Evolutionary conservation across 1,140 invertebrate species (phyloP).

Genomic region (Cydia splendana): DNA sequence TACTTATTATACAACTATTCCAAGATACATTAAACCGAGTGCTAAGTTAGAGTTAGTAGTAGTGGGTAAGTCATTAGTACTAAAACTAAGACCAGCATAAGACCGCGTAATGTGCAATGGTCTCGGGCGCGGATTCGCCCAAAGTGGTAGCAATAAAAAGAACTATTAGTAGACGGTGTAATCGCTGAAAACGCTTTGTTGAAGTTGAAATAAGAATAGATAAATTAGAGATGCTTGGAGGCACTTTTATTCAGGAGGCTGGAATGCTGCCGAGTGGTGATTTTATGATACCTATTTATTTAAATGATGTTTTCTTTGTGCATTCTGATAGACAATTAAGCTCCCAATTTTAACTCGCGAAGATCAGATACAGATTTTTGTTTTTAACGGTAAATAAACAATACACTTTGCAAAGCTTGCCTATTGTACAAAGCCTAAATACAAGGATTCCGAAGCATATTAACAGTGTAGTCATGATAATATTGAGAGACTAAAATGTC

Average conservation of each 20-base stretch:
- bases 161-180: conserved; percentile 18
- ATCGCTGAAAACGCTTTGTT: conserved; percentile 15
- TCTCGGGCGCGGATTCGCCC: neutral
- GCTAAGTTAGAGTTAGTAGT: neutral
- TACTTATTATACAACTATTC: neutral
- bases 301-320: neutral
- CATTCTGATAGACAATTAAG: neutral
- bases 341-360: neutral
- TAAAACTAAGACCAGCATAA: conserved; percentile 6
- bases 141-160: conserved; percentile 29
- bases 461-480: too few species aligned
- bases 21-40: neutral
- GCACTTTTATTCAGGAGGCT: neutral
- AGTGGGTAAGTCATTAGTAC: conserved; percentile 6
- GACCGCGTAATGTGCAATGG: conserved; percentile 6
- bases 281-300: neutral
- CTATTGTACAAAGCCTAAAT: too few species aligned
- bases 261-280: neutral
- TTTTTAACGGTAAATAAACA: too few species aligned
- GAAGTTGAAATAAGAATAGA: conserved; percentile 15
- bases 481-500: too few species aligned
- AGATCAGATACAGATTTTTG: neutral
- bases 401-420: too few species aligned
- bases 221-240: neutral
- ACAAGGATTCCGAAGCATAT: too few species aligned